A percentile compares a stretch with the other conserved stretches of the same genome.
Conservation (phyloP, 2,113 vertebrate genomes). For the Murina feae region DNA sequence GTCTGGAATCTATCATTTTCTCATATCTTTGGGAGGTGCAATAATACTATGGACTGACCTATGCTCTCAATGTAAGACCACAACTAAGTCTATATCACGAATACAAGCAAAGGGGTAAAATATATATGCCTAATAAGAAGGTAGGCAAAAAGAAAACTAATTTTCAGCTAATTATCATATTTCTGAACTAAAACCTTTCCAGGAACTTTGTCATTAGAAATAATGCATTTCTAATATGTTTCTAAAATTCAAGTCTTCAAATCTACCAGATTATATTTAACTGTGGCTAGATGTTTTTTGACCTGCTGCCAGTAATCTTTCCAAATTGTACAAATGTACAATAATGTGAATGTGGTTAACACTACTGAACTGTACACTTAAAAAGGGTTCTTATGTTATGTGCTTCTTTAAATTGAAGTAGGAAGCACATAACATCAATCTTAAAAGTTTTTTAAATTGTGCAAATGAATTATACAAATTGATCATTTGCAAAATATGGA, state of each 20-base stretch:
- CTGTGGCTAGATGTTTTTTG: slow-evolving; percentile 3
- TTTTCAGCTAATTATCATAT: slow-evolving; percentile 1
- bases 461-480: not conserved
- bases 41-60: slow-evolving; percentile 34
- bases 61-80: slow-evolving; percentile 38
- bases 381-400: not conserved
- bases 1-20: slow-evolving; percentile 67
- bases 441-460: not conserved
- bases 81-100: not conserved
- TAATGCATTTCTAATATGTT: slow-evolving; percentile 28
- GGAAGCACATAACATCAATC: not conserved
- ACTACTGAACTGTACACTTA: not conserved
- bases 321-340: not conserved
- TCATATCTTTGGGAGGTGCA: slow-evolving; percentile 49
- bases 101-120: not conserved
- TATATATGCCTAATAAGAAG: not conserved
- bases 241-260: slow-evolving; percentile 30
- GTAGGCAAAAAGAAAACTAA: not conserved
- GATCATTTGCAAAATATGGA: not conserved
- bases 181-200: slow-evolving; percentile 5
- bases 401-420: not conserved
- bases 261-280: slow-evolving; percentile 29
- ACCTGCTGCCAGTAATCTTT: not conserved
- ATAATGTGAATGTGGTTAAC: not conserved
- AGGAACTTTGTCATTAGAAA: slow-evolving; percentile 13